Base-by-base conservation (phyloP, 1,140 invertebrate genomes). In the Aphelinus atriplicis region DNA sequence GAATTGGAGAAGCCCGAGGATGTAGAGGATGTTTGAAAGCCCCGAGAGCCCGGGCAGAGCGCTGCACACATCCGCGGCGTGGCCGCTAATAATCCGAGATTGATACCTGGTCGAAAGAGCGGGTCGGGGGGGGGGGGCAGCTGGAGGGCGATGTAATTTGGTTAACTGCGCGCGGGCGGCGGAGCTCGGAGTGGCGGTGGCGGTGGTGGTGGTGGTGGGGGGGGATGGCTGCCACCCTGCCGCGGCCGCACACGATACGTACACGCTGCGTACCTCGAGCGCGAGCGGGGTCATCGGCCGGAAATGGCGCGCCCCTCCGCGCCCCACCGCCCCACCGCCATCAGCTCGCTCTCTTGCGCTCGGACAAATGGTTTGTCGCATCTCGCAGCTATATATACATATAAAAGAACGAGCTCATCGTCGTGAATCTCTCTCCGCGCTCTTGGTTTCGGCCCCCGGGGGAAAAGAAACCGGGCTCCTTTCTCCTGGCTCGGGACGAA, bases 361-460 rank as follows among this genome's bases (percentile, higher is more conserved):
- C 51, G 56, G 68, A 70, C 68, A 70, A 70, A 70, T 70, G 57
- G 47, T 70, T 51, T 48, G 66, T 48, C 66, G 55, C 55, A 57
- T 46, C 50, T 58, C 53, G 43, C 50, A 43, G 4, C 51, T 26
- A 26, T 26, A 26, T 26, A 26, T 26, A 26, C 26, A 9, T 9
- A 26, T 66, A 66, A 66, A 66, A 66, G 64, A 65, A 26, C 47
- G 51, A 53, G 55, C 65, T 67, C 57, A 7, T 70, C 68, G 57
- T 53, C 58, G 43, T 70, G 47, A 61, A 51, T 70, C 68, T 70
- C 58, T 3, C 47, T 26, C 56, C 43, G 55, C 45, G 1, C 26
- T 26, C 26, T 26, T 26, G 26, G 26, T 26, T 26, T 26, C 26
- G 26, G 26, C 26, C 26, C 26, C 26, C 26, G 26, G 26, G 26